Percentiles rank a stretch among this genome's conserved stretches.
Conservation (phyloP, 2,797 vertebrate genomes). For the Babyrousa celebensis region DNA sequence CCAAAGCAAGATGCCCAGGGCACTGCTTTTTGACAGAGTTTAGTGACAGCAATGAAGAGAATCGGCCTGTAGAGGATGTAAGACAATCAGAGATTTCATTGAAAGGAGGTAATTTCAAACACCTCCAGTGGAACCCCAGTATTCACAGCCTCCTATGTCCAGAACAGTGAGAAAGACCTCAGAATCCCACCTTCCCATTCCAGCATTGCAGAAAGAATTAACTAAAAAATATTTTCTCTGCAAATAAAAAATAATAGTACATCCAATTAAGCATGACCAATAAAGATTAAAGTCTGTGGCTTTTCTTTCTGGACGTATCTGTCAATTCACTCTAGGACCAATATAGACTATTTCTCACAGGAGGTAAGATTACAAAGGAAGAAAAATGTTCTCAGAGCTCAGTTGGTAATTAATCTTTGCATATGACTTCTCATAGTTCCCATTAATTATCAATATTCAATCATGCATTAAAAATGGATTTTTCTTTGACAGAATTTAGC, state of each 20-base stretch:
- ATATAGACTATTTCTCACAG: slow-evolving; percentile 85
- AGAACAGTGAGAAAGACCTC: slow-evolving; percentile 41
- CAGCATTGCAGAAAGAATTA: slow-evolving; percentile 76
- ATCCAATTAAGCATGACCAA: slow-evolving; percentile 87
- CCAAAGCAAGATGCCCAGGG: background rate
- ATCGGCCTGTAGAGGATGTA: background rate
- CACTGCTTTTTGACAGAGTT: background rate
- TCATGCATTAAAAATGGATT: slow-evolving; percentile 87
- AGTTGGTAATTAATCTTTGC: slow-evolving; percentile 87
- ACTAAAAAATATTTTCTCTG: slow-evolving; percentile 79
- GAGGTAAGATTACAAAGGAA: slow-evolving; percentile 86
- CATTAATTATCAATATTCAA: slow-evolving; percentile 88
- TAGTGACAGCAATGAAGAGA: background rate
- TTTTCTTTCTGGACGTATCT: slow-evolving; percentile 84
- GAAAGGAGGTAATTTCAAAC: background rate
- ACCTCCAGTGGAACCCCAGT: background rate
- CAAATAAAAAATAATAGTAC: slow-evolving; percentile 82
- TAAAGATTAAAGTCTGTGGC: slow-evolving; percentile 83
- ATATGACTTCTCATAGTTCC: slow-evolving; percentile 84
- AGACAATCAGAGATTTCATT: background rate
- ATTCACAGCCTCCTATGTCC: background rate
- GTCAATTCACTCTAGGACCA: slow-evolving; percentile 82
- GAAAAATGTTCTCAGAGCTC: slow-evolving; percentile 82
- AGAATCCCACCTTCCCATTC: background rate
- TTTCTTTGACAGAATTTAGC: slow-evolving; percentile 86